Evolutionary conservation across 2,888 invertebrate species (phyloP).

Genomic region (Macaria notata): DNA sequence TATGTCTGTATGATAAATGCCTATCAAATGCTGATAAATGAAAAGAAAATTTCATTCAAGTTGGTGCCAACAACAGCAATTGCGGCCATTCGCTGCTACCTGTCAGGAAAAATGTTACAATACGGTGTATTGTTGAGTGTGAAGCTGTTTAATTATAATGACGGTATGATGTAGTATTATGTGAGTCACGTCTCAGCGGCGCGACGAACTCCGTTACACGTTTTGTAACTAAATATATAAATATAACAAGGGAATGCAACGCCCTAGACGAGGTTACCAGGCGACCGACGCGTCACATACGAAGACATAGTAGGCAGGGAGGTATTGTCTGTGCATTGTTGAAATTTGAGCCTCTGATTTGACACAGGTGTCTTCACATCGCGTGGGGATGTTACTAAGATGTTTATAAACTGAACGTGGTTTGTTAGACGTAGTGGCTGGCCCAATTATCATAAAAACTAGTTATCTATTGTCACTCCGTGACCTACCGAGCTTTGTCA

Average conservation of each 20-base stretch:
- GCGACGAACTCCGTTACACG: slow-evolving; percentile 53
- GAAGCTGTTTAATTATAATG: slow-evolving; percentile 38
- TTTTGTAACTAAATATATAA: slow-evolving; percentile 57
- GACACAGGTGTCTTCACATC: slow-evolving; percentile 11
- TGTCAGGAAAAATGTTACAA: slow-evolving; percentile 19
- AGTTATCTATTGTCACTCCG: too few species aligned
- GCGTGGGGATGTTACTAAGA: neutral
- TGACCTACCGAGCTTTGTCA: too few species aligned
- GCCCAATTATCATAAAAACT: too few species aligned
- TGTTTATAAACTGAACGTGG: too few species aligned
- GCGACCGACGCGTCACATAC: slow-evolving; percentile 53
- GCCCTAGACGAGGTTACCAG: slow-evolving; percentile 57
- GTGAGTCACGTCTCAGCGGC: slow-evolving; percentile 49
- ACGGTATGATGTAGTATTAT: slow-evolving; percentile 28
- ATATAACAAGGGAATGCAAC: slow-evolving; percentile 52
- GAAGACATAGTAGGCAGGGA: neutral
- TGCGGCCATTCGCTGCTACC: slow-evolving; percentile 10
- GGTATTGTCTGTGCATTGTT: neutral
- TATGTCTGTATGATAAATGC: too few species aligned
- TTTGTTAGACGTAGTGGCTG: too few species aligned
- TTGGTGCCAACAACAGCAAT: slow-evolving; percentile 7
- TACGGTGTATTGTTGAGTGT: slow-evolving; percentile 28
- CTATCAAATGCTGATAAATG: too few species aligned
- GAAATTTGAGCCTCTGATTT: slow-evolving; percentile 7
- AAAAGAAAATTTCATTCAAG: too few species aligned